Conservation (phyloP, 2,888 invertebrate genomes). For the Heliconius hortense region DNA sequence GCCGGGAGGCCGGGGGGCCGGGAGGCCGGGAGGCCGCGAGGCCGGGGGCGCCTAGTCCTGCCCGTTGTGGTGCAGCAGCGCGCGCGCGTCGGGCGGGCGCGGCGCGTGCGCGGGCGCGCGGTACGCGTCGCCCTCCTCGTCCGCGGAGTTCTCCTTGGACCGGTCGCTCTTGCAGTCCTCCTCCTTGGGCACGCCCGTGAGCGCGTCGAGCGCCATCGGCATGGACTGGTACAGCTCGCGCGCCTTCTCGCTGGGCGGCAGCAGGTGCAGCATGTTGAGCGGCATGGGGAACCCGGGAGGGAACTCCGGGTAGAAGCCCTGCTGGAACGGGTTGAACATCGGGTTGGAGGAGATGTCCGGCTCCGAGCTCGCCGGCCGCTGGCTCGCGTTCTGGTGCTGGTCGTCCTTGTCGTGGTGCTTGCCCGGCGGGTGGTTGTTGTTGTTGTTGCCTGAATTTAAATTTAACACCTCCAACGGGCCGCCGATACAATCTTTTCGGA, state of each 20-base stretch:
- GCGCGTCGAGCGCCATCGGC: slow-evolving; percentile 81
- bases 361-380: slow-evolving; percentile 86
- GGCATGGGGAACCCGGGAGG: slow-evolving; percentile 90
- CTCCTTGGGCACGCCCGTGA: slow-evolving; percentile 79
- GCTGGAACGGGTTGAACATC: slow-evolving; percentile 89
- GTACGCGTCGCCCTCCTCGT: slow-evolving; percentile 79
- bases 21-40: slow-evolving; percentile 14
- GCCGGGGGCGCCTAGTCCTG: slow-evolving; percentile 84
- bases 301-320: slow-evolving; percentile 92
- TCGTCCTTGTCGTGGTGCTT: slow-evolving; percentile 83
- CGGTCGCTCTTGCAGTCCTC: slow-evolving; percentile 85
- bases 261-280: slow-evolving; percentile 90
- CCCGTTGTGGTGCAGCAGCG: slow-evolving; percentile 89
- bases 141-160: slow-evolving; percentile 83
- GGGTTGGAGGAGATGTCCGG: slow-evolving; percentile 85
- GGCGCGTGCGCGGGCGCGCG: slow-evolving; percentile 77
- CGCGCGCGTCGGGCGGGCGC: slow-evolving; percentile 83
- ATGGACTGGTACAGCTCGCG: slow-evolving; percentile 83
- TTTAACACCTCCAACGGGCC: slow-evolving; percentile 88
- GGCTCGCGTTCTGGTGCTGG: slow-evolving; percentile 69
- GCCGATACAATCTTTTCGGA: slow-evolving; percentile 93
- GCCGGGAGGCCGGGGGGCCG: too few species aligned
- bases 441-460: slow-evolving; percentile 83
- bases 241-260: slow-evolving; percentile 90
- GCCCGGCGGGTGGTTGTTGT: slow-evolving; percentile 79